Evolutionary conservation across 2,113 vertebrate genomes (phyloP).

Genomic region (Datnioides undecimradiatus): DNA sequence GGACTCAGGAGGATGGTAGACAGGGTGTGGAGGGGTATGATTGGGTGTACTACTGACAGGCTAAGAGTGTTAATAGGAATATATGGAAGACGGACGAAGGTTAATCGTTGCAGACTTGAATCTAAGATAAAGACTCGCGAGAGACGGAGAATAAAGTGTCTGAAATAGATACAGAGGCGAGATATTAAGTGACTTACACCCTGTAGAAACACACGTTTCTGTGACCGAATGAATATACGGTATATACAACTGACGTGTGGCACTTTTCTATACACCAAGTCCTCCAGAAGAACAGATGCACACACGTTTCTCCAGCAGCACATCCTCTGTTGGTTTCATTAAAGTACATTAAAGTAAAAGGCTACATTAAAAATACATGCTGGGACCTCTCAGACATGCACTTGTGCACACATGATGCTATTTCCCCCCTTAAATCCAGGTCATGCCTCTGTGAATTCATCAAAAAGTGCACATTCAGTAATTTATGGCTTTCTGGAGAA

Average conservation of each 20-base stretch:
- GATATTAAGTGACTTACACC: background rate
- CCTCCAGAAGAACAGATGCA: conserved; percentile 14
- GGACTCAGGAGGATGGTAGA: background rate
- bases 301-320: conserved; percentile 39
- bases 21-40: background rate
- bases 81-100: conserved; percentile 11
- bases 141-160: background rate
- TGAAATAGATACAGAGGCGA: conserved; percentile 15
- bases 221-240: conserved; percentile 3
- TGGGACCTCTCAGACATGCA: conserved; percentile 77
- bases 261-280: conserved; percentile 2
- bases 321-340: conserved; percentile 66
- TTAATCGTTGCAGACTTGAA: background rate
- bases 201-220: background rate
- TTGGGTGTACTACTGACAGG: background rate
- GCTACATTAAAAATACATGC: conserved; percentile 81
- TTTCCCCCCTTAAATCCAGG: conserved; percentile 68
- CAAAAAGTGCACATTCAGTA: conserved; percentile 45
- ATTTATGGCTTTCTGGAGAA: conserved; percentile 11
- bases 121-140: background rate
- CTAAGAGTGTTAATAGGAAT: conserved; percentile 4
- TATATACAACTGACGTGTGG: background rate
- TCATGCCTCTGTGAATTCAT: conserved; percentile 63
- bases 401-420: conserved; percentile 67
- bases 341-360: conserved; percentile 77